These are phyloP conservation scores for Mellilla xanthometata DNA, from an alignment of 2,888 invertebrate species.

Conservation along the genomic window DNA sequence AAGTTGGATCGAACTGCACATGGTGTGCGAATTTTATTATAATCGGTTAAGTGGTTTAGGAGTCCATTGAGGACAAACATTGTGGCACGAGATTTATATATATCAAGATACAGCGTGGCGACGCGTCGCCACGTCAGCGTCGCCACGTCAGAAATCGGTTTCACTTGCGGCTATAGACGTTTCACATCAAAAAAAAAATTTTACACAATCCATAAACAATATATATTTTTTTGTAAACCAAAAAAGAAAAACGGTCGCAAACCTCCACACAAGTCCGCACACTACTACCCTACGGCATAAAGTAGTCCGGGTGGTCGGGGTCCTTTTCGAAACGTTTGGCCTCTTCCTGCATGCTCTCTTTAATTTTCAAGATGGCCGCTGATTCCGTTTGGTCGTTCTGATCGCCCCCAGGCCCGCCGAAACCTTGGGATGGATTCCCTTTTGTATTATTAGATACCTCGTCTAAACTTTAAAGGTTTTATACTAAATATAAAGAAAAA, in stretches of 20 bases:
- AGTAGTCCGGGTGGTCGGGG: conserved; percentile 98
- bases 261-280: neutral
- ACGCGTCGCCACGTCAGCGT: too few species aligned
- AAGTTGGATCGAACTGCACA: too few species aligned
- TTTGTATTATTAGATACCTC: conserved; percentile 28
- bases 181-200: neutral
- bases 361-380: conserved; percentile 99
- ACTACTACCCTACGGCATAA: conserved; percentile 89
- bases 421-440: conserved; percentile 51
- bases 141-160: too few species aligned
- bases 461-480: too few species aligned
- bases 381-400: conserved; percentile 97
- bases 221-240: neutral
- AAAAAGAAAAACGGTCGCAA: neutral
- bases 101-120: too few species aligned
- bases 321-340: conserved; percentile 99
- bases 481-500: too few species aligned
- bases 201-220: neutral
- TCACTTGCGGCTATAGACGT: too few species aligned
- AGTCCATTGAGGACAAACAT: too few species aligned
- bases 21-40: too few species aligned
- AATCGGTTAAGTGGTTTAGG: too few species aligned
- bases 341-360: conserved; percentile 99
- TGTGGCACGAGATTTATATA: too few species aligned
- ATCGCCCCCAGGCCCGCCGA: conserved; percentile 78